Evolutionary conservation across 2,888 invertebrate species (phyloP), one percentile per base, ranked within the genome.

Genomic region (Thymelicus acteon): DNA sequence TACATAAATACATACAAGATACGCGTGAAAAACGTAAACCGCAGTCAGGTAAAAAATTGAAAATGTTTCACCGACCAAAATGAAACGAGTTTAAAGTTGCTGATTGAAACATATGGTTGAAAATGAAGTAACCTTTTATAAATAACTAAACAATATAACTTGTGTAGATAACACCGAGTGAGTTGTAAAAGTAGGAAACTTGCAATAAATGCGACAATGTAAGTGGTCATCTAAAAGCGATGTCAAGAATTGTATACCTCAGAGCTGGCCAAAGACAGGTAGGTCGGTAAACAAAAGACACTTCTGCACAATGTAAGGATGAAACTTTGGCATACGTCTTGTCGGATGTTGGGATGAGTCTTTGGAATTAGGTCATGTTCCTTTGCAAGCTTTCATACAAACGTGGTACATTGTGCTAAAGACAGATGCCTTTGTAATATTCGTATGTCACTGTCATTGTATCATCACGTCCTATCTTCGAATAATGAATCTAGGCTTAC

Each of bases 281-380:
- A 70, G 58, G n/a, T 15, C 40, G 6, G 44, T 31, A 57, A 60
- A 70, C 70, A 70, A 70, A 70, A 70, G 70, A 48, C 48, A 60
- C 64, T 60, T 60, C 49, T 64, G 70, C 64, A 70, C 70, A 70
- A 64, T 70, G 70, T 70, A 70, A 70, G 70, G 70, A 70, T 60
- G 70, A 44, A 64, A 70, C 63, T 70, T 64, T 60, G 48, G 64
- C 70, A 60, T 64, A 70, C 64, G 40, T 70, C 64, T 49, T 52
- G 70, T 70, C 58, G 60, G 63, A 70, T 70, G 70, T 70, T 49
- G 58, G 24, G 64, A 70, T 52, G 60, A 64, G 60, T 31, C 70
- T 49, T 24, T 5, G 48, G 63, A 70, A 70, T 70, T 70, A 61
- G 69, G 69, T 69, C 69, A 58, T 63, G 63, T 37, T 63, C 57